Base-by-base conservation (phyloP, 2,797 vertebrate genomes). In the Myotis vivesi region DNA sequence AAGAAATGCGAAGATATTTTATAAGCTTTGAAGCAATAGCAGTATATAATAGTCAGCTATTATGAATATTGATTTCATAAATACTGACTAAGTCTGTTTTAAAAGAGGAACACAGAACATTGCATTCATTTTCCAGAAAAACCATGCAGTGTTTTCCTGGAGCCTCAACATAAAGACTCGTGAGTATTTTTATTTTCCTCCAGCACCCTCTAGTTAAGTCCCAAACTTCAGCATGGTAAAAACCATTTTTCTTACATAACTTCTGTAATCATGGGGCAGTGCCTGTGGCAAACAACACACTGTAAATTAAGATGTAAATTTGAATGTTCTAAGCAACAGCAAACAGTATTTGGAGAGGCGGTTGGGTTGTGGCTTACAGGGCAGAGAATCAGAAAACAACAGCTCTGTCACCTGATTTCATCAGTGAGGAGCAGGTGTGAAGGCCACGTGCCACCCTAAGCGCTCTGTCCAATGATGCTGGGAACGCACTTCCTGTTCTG, bases 91-190 rank as follows among this genome's bases (percentile, higher is more conserved):
- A n/a, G 16, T 64, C 41, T 87, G 2, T 69, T 94, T 80, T 53
- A 28, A 89, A 71, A 64, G 22, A 91, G 28, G 51, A 73, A 71
- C 30, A 66, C 8, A 87, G 23, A 64, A 59, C 10, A 3, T n/a
- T 81, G 20, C 12, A 49, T 55, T 82, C 44, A 12, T 86, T 86
- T 86, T 49, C 44, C 66, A 87, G 81, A 46, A 89, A 57, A 57
- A 46, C 6, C 16, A 25, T 41, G 13, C 1, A 4, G 62, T 53
- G 0, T 71, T 76, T 80, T 6, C 9, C 36, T 81, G 46, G n/a
- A 66, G 28, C 36, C 64, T 89, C 33, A 51, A 71, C 38, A 62
- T 62, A 73, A 76, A 66, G 55, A 23, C 25, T 51, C 11, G 1
- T 19, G 13, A 81, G 36, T 10, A 76, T 51, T 92, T 91, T 72